Evolutionary conservation across 1,140 invertebrate genomes (phyloP).

Genomic region (Drosophila sucinea): DNA sequence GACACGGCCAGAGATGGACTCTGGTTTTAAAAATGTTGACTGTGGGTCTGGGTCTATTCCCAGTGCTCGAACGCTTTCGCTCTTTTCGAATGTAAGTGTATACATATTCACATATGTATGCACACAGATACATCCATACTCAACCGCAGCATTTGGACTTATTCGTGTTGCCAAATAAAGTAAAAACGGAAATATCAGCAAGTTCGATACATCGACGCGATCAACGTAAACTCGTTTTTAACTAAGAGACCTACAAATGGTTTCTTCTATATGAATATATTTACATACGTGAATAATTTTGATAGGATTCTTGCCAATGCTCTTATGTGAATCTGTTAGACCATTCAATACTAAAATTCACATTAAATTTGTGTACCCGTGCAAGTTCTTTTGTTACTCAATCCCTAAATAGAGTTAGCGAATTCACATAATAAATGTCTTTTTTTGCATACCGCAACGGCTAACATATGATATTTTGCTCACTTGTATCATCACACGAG

Average conservation of each 20-base stretch:
- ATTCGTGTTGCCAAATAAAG: conserved; percentile 12
- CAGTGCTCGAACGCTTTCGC: conserved; percentile 9
- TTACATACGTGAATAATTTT: not conserved
- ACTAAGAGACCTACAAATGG: not conserved
- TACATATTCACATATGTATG: not conserved
- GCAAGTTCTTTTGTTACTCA: no score
- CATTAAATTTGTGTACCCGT: no score
- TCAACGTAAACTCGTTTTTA: conserved; percentile 3
- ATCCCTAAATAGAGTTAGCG: no score
- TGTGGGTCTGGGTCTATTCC: not conserved
- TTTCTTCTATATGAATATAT: not conserved
- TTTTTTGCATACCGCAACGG: no score
- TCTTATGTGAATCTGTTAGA: no score
- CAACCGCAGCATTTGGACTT: conserved; percentile 6
- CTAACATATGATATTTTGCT: no score
- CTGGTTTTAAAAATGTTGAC: not conserved
- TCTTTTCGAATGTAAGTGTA: conserved; percentile 4
- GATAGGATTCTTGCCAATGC: no score
- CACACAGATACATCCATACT: not conserved
- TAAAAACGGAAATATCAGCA: conserved; percentile 15
- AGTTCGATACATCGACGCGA: not conserved
- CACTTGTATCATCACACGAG: no score
- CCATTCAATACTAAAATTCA: no score
- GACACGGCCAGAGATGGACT: not conserved
- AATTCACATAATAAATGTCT: no score